Base-by-base conservation (phyloP, 2,888 invertebrate species). In the Drosophila stalkeri region DNA sequence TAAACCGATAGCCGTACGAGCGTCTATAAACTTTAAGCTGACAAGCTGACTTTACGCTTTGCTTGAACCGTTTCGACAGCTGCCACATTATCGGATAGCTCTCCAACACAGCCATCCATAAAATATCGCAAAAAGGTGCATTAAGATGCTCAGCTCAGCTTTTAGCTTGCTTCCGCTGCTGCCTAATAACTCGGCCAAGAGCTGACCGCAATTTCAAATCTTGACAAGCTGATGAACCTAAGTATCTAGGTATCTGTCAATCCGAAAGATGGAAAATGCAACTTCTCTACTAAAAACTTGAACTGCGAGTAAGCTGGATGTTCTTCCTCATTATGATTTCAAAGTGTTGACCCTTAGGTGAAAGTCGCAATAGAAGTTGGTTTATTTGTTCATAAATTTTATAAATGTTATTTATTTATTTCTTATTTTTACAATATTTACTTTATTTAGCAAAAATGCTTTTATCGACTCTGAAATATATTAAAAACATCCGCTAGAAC, bases 41-140 rank as follows among this genome's bases (percentile, higher is more conserved):
- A 41, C 55, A 54, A 23, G 76, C 86, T 72, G 54, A 72, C 70
- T 64, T 63, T 63, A 61, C 65, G 54, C 66, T 61, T 65, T 56
- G 65, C 60, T 41, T 64, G 63, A 63, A 54, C 54, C 39, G 27
- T 35, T 52, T 35, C 64, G 54, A 52, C 71, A 77, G 60, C 56
- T 49, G 49, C 41, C 73, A 59, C 78, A 73, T 68, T 64, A 64
- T 43, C 31, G 43, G 46, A 56, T 73, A 51, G 43, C 67, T 61
- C 55, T 27, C 27, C 27, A 27, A 23, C 27, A 18, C 37, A 60
- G 37, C 44, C 52, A 56, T 61, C 72, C 78, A 75, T 84, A 81
- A 89, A 83, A 77, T 66, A 84, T 81, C 54, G 69, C 41, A 41
- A 56, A 18, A 64, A 66, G 69, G 69, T 80, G 71, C 66, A 87